These are phyloP conservation scores for Yponomeuta plumbellus DNA, from an alignment of 2,888 invertebrate species.

Conservation along the genomic window DNA sequence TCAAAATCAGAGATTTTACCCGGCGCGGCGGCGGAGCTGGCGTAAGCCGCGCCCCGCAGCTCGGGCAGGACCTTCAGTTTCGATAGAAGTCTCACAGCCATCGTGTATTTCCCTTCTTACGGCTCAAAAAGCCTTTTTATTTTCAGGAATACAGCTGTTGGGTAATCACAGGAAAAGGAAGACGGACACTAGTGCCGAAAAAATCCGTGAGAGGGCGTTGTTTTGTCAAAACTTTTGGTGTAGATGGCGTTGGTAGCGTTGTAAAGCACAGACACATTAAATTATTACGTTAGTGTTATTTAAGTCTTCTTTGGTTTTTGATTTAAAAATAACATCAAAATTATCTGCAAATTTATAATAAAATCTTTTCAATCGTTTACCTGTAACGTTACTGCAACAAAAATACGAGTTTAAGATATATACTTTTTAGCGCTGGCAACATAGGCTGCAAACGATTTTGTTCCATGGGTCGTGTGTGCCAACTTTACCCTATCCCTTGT, in stretches of 20 bases:
- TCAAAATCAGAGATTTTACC: constrained; percentile 81
- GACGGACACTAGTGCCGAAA: constrained; percentile 32
- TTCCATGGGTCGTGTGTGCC: constrained; percentile 34
- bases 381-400: neutral
- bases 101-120: constrained; percentile 35
- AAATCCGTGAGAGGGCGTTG: constrained; percentile 40
- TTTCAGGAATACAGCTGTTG: constrained; percentile 42
- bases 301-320: neutral
- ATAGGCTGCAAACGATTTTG: constrained; percentile 27
- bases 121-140: constrained; percentile 26
- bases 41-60: constrained; percentile 44
- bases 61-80: constrained; percentile 60
- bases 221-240: constrained; percentile 31
- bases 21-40: constrained; percentile 59
- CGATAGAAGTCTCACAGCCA: constrained; percentile 64
- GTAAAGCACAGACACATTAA: constrained; percentile 4
- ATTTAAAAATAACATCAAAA: neutral
- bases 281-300: constrained; percentile 25
- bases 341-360: neutral
- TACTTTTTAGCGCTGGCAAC: constrained; percentile 36
- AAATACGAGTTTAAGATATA: neutral
- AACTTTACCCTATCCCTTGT: constrained; percentile 39
- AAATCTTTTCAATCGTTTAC: neutral
- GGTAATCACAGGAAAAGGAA: constrained; percentile 71
- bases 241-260: constrained; percentile 34